Evolutionary conservation across 2,888 invertebrate genomes (phyloP), one percentile per base, ranked within the genome.

Genomic region (Eretmocerus hayati): DNA sequence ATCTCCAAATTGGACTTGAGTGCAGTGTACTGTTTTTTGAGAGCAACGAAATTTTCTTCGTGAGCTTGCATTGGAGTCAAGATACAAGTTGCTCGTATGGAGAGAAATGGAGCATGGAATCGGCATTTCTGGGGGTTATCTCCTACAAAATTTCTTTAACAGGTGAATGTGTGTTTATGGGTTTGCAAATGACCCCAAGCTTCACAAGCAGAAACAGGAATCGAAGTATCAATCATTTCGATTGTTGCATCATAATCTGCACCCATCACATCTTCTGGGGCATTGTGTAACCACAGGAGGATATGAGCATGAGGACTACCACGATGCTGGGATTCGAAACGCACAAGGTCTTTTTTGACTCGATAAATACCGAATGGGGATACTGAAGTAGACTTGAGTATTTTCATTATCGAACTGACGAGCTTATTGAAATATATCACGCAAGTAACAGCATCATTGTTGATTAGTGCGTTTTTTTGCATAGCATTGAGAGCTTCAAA

Each of bases 311-410:
- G n/a, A n/a, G n/a, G n/a, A n/a, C n/a, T n/a, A n/a, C 67, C 71
- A 48, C 61, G 53, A 58, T 69, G 64, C 47, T 69, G 67, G 42
- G 72, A 71, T 54, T 71, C 67, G 52, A 69, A 65, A 4, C 65
- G 55, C 57, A 62, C 33, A 56, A 69, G 69, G 32, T 55, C 57
- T 56, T 64, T 61, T 61, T 23, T 67, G 67, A 68, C 56, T 20
- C 65, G 8, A 30, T 30, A 30, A 9, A 9, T 30, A 9, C 30
- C 30, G 13, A 30, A 30, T 9, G 30, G 30, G 13, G 30, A 30
- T 9, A 9, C 13, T 30, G 8, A 9, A 9, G 8, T 30, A 9
- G 30, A 30, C 30, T 9, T 30, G 8, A 30, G 13, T 9, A 30
- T 30, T 9, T 30, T 30, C 13, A 48, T 42, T 31, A 65, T 4